A percentile compares a stretch with the other conserved stretches of the same genome.
phyloP scores from a whole-genome alignment of 2,113 vertebrate genomes.

The Tachysurus vachellii region DNA sequence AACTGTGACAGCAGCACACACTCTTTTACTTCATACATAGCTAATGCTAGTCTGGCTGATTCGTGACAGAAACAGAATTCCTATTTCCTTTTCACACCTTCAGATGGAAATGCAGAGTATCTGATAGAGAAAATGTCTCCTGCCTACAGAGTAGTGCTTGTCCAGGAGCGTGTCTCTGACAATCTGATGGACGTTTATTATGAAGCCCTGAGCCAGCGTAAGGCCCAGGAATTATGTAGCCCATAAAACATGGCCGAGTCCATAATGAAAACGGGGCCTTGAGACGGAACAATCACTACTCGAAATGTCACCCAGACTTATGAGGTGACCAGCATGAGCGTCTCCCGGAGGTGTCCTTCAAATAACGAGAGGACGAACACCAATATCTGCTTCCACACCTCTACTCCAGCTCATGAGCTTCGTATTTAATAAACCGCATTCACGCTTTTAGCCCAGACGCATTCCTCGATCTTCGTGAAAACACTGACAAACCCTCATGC shows the following conservation, averaged over 20 bases:
- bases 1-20: not conserved
- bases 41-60: not conserved
- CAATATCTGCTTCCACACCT: not conserved
- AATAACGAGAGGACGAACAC: not conserved
- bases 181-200: constrained; percentile 45
- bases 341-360: constrained; percentile 39
- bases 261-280: constrained; percentile 52
- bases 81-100: not conserved
- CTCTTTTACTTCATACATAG: not conserved
- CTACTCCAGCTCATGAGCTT: not conserved
- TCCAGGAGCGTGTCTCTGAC: constrained; percentile 19
- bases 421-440: constrained; percentile 3
- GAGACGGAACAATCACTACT: constrained; percentile 31
- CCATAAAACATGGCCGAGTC: constrained; percentile 48
- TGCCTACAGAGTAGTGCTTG: not conserved
- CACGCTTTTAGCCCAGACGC: not conserved
- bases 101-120: not conserved
- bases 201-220: constrained; percentile 32
- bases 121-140: not conserved
- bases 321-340: constrained; percentile 24
- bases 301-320: constrained; percentile 53
- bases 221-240: constrained; percentile 49
- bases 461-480: not conserved
- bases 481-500: no score
- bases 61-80: not conserved